These are phyloP conservation scores for Stegodyphus mimosarum DNA, from an alignment of 1,140 invertebrate genomes.

Conservation along the genomic window DNA sequence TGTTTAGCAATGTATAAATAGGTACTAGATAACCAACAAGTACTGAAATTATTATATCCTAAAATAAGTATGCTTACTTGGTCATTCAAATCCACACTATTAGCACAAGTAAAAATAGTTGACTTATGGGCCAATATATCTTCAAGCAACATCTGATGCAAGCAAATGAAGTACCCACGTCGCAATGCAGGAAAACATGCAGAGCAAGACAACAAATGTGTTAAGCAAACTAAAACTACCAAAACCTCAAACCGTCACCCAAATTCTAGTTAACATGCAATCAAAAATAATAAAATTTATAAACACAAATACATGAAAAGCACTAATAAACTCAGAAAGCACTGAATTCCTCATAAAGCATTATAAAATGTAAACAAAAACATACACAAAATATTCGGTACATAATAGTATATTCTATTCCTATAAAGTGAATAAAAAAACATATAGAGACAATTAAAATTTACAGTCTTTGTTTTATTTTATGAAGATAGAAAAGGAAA, in stretches of 20 bases:
- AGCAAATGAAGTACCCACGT: slow-evolving; percentile 28
- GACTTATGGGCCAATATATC: slow-evolving; percentile 37
- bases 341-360: too few species aligned
- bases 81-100: neutral
- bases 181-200: slow-evolving; percentile 47
- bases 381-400: neutral
- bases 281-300: neutral
- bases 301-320: neutral
- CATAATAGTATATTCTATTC: neutral
- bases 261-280: slow-evolving; percentile 9
- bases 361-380: too few species aligned
- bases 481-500: too few species aligned
- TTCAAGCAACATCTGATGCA: slow-evolving; percentile 25
- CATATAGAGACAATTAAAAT: neutral
- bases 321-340: neutral
- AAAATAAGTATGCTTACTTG: slow-evolving; percentile 15
- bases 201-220: slow-evolving; percentile 41
- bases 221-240: slow-evolving; percentile 52
- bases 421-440: neutral
- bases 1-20: too few species aligned
- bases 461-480: too few species aligned
- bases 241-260: slow-evolving; percentile 2
- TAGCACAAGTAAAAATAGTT: slow-evolving; percentile 6
- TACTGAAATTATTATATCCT: too few species aligned
- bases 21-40: neutral